phyloP scores from a whole-genome alignment of 2,888 invertebrate genomes.

The Drosophila fulvimacula region DNA sequence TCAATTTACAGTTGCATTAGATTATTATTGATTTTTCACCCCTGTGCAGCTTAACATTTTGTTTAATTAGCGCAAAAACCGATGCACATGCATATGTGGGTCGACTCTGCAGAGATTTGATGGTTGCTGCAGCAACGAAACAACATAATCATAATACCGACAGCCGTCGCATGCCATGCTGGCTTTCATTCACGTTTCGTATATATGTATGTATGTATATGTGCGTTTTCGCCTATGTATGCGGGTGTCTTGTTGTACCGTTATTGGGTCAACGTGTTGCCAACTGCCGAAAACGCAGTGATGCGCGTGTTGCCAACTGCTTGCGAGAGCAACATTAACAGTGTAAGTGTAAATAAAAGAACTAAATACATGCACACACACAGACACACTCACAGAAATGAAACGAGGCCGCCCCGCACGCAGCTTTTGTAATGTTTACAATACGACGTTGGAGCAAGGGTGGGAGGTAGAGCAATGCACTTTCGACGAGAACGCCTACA shows the following conservation, averaged over 20 bases:
- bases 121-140: constrained; percentile 10
- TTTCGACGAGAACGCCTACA: constrained; percentile 61
- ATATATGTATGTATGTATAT: constrained; percentile 3
- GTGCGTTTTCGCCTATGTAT: constrained; percentile 21
- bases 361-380: constrained; percentile 43
- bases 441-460: constrained; percentile 32
- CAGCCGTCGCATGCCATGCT: constrained; percentile 43
- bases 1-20: constrained; percentile 2
- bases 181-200: constrained; percentile 64
- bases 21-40: constrained; percentile 17
- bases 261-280: constrained; percentile 79
- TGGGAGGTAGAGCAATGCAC: constrained; percentile 71
- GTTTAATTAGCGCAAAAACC: constrained; percentile 43
- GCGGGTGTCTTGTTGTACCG: constrained; percentile 55
- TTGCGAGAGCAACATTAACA: constrained; percentile 44
- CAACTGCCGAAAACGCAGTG: constrained; percentile 75
- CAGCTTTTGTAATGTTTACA: constrained; percentile 77
- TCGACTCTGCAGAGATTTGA: constrained; percentile 64
- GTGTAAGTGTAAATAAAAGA: constrained; percentile 60
- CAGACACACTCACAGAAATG: constrained; percentile 30
- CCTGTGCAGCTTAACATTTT: constrained; percentile 22
- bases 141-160: constrained; percentile 52
- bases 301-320: constrained; percentile 68
- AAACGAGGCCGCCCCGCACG: constrained; percentile 72
- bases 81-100: constrained; percentile 59